Conservation (phyloP, 2,797 vertebrate genomes). For the Tolypeutes matacus region DNA sequence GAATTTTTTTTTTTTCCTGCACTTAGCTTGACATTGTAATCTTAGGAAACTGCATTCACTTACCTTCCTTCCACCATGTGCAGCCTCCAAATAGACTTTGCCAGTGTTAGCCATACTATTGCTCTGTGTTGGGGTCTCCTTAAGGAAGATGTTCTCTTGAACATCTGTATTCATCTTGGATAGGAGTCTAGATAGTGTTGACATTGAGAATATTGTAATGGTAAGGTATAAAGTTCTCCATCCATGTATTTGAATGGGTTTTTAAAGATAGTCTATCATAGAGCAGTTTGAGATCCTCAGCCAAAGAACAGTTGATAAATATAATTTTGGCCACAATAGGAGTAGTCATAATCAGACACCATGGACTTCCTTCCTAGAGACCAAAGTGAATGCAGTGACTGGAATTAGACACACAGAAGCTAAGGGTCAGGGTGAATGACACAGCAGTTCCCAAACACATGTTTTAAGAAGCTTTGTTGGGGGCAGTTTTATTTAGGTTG, state of each 20-base stretch:
- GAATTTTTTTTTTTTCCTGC: not conserved
- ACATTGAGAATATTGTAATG: not conserved
- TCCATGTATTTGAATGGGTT: not conserved
- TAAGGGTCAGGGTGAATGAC: not conserved
- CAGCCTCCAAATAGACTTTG: not conserved
- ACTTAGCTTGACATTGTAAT: not conserved
- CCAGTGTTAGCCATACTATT: not conserved
- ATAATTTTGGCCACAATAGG: not conserved
- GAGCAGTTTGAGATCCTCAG: not conserved
- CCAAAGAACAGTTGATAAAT: not conserved
- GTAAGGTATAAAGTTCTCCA: not conserved
- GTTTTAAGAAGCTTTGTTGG: not conserved
- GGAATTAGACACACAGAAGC: not conserved
- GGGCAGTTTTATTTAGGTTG: not conserved
- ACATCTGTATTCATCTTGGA: not conserved
- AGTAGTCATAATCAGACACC: not conserved
- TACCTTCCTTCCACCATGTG: slow-evolving; percentile 5
- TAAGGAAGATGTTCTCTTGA: not conserved
- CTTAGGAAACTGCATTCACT: not conserved
- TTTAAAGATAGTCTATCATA: not conserved
- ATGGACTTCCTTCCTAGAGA: not conserved
- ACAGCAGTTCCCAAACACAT: not conserved
- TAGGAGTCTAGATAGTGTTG: not conserved
- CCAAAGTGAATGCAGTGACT: not conserved
- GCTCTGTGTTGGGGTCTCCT: not conserved